A percentile compares a stretch with the other conserved stretches of the same genome.
Evolutionary conservation across 2,888 invertebrate species (phyloP).

Genomic region (Agrotis clavis): DNA sequence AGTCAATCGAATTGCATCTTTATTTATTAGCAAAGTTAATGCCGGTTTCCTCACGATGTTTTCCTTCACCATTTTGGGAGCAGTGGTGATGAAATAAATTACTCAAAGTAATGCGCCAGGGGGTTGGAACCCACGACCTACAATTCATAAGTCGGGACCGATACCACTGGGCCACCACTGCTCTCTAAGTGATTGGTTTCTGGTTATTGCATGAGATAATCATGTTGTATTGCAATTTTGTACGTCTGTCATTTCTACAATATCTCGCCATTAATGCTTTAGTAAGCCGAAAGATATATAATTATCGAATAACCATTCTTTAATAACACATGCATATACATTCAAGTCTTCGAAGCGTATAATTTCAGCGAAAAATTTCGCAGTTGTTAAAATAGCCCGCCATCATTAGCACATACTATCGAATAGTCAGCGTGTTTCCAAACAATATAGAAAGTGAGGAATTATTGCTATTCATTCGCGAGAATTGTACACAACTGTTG

Average conservation of each 20-base stretch:
- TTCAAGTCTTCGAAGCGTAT: constrained; percentile 26
- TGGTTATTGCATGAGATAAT: neutral
- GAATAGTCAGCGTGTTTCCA: constrained; percentile 47
- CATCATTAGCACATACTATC: constrained; percentile 30
- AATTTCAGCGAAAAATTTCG: constrained; percentile 43
- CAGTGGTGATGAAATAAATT: too few relatives aligned
- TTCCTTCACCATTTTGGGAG: too few relatives aligned
- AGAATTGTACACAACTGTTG: constrained; percentile 14
- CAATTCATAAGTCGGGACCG: too few relatives aligned
- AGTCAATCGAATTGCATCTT: too few relatives aligned
- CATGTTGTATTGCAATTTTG: too few relatives aligned
- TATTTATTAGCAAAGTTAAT: too few relatives aligned
- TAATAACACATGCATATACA: neutral
- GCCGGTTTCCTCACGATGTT: too few relatives aligned
- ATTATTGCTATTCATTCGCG: constrained; percentile 26
- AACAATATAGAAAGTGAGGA: constrained; percentile 63
- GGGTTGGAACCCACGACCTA: too few relatives aligned
- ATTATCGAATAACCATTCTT: neutral
- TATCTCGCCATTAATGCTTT: neutral
- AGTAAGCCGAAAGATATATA: neutral
- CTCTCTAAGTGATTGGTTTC: neutral
- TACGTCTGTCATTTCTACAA: too few relatives aligned
- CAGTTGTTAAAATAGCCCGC: constrained; percentile 37
- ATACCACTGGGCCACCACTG: too few relatives aligned
- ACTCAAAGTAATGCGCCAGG: too few relatives aligned